Base-by-base conservation (phyloP, 2,797 vertebrate genomes). In the Pseudocheirus occidentalis region DNA sequence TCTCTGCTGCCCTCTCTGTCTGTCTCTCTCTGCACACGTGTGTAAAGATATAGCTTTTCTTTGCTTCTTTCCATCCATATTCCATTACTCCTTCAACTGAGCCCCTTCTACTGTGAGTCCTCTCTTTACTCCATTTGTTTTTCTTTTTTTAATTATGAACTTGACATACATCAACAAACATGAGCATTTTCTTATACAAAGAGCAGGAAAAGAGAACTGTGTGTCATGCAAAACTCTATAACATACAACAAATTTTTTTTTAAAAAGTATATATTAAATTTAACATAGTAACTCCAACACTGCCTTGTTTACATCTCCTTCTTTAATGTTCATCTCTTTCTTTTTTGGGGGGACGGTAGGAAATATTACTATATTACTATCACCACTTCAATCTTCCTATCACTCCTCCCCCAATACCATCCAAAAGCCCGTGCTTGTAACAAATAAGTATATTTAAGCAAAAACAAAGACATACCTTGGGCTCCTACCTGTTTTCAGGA, bases 1-100 rank as follows among this genome's bases (percentile, higher is more conserved):
- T 54, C 53, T 54, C 53, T n/a, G n/a, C n/a, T n/a, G n/a, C n/a
- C n/a, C 11, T 54, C 11, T 54, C 53, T 54, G 53, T 12, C 53
- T 54, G 53, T 54, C 53, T 54, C 2, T 52, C 52, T 52, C 52
- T 59, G 10, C 10, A 0, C 29, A 3, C 31, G 58, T 9, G 31
- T 62, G 31, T 34, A 62, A 62, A 16, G 96, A 96, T 96, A 95
- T 94, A 91, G 96, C 95, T 95, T 97, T 95, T 97, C 95, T 96
- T 97, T 96, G 94, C 96, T 98, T 98, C 97, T 97, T 96, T 97
- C 95, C 96, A 95, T 92, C 97, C 94, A 97, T 34, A 21, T 94
- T 95, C 95, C 92, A 81, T 94, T 96, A 95, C 58, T 91, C 96
- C 92, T 94, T 94, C 0, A 90, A 93, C 58, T 95, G 92, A 94